Evolutionary conservation across 2,113 vertebrate species (phyloP).

Genomic region (Lonchura striata): DNA sequence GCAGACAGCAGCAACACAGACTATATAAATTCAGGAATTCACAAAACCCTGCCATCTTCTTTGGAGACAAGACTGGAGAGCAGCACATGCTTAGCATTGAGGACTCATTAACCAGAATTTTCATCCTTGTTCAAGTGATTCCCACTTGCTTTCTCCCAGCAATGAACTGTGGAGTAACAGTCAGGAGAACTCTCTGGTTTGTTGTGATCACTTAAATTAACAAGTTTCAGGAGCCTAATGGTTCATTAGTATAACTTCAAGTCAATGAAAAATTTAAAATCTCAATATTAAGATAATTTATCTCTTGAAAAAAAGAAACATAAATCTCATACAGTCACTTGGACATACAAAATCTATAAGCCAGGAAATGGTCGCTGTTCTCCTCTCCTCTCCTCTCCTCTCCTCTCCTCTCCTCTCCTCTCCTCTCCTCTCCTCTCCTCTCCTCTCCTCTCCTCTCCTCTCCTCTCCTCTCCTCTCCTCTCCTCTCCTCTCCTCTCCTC

Average conservation of each 20-base stretch:
- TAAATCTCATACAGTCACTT: too few relatives aligned
- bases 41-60: rapidly evolving
- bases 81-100: background rate
- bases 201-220: background rate
- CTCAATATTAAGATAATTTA: background rate
- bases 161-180: background rate
- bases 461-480: background rate
- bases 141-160: background rate
- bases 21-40: background rate
- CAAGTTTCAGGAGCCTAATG: background rate
- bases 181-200: background rate
- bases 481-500: background rate
- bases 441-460: background rate
- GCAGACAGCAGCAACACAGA: background rate
- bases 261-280: background rate
- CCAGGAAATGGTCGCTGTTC: background rate
- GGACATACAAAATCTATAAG: background rate
- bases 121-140: background rate
- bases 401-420: background rate
- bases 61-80: background rate
- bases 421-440: background rate
- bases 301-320: background rate
- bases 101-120: background rate
- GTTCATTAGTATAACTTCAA: background rate
- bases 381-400: background rate